Evolutionary conservation across 2,797 vertebrate species (phyloP), one percentile per base, ranked within the genome.

Genomic region (Linurgus olivaceus): DNA sequence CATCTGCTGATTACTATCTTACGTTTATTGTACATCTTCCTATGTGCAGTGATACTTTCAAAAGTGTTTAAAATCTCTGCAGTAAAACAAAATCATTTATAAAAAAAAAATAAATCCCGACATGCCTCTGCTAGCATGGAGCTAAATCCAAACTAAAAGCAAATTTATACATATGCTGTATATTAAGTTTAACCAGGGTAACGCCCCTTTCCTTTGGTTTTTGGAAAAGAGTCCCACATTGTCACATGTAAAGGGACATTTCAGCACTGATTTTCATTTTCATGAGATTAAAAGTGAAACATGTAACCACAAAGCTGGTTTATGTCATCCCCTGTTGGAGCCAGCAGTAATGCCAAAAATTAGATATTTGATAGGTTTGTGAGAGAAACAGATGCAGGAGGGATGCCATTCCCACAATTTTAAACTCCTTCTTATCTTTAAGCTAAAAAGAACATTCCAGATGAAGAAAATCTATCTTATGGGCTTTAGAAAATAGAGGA

Each of bases 301-400:
- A 97, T 98, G 98, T 97, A 98, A 98, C 98, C 98, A 98, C 98
- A 98, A 98, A 98, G 98, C 98, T 98, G 98, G 98, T 98, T 98
- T 98, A 98, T 98, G 98, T 98, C 98, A 98, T 98, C 97, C 98
- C 97, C 98, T 97, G 97, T 98, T 97, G 96, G 97, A 98, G 98
- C 98, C 98, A 97, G 97, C 97, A 96, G 96, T 96, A 96, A 98
- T 98, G 98, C 98, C 98, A 98, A 98, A 98, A 98, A 98, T 98
- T 98, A 98, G 98, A 98, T 98, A 98, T 98, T 98, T 98, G 99
- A 99, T 99, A 98, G 98, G 98, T 98, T 98, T 98, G 98, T 98
- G 98, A 98, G 98, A 98, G 98, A 98, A 99, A 98, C 98, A 98
- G 98, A 98, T 98, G 98, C 98, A 98, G 98, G 98, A 97, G 96